Conservation (phyloP, 2,888 invertebrate species). For the Drosophila affinis region DNA sequence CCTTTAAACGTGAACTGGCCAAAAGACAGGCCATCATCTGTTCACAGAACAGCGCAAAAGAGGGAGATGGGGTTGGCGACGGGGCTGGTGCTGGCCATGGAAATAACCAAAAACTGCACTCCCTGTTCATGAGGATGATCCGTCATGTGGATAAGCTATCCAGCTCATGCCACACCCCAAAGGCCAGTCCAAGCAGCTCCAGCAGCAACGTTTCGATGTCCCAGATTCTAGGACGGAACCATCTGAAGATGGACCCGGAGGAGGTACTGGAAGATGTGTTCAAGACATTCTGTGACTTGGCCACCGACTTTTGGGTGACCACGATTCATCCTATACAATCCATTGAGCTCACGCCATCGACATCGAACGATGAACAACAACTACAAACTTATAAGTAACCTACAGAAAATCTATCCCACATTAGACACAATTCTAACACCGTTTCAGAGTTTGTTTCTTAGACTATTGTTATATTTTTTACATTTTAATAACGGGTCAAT, state of each 20-base stretch:
- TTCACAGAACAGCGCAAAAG: too few species aligned
- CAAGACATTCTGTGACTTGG: not conserved
- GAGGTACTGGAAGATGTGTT: not conserved
- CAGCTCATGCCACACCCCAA: rapidly evolving
- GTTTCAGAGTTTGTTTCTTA: too few species aligned
- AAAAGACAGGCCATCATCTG: not conserved
- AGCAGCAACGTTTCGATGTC: not conserved
- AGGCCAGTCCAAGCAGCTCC: not conserved
- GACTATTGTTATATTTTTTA: too few species aligned
- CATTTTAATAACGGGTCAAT: too few species aligned
- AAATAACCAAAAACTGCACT: not conserved
- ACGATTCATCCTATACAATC: not conserved
- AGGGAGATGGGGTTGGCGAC: not conserved
- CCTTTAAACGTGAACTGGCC: not conserved
- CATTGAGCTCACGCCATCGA: not conserved
- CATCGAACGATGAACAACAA: not conserved
- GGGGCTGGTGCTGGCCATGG: not conserved
- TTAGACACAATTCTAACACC: too few species aligned
- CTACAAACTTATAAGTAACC: not conserved
- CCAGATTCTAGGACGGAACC: not conserved
- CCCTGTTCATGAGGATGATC: not conserved
- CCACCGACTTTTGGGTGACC: not conserved
- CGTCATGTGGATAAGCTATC: not conserved
- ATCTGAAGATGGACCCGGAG: not conserved
- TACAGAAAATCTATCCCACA: too few species aligned